phyloP scores from a whole-genome alignment of 2,888 invertebrate genomes.

The Dryomyza anilis region DNA sequence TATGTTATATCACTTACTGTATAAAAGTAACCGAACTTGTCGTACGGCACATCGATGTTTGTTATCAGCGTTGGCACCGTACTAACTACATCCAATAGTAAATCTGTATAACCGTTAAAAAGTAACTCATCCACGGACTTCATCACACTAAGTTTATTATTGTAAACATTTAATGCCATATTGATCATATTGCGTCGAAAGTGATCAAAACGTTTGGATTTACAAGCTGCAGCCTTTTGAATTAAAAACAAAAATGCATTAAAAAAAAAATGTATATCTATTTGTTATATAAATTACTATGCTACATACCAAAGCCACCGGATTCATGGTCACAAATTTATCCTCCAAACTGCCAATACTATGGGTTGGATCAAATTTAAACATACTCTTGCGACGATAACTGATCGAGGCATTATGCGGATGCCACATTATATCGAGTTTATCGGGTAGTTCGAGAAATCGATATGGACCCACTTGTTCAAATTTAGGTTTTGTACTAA shows the following conservation, averaged over 20 bases:
- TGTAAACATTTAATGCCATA: constrained; percentile 64
- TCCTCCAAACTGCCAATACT: constrained; percentile 43
- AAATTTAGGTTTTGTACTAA: constrained; percentile 63
- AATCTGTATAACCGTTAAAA: constrained; percentile 80
- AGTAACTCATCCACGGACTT: constrained; percentile 72
- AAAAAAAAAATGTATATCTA: neutral
- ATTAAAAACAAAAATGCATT: neutral
- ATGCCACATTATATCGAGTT: constrained; percentile 75
- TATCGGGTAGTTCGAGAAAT: constrained; percentile 69
- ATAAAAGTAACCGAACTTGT: constrained; percentile 86
- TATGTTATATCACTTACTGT: constrained; percentile 58
- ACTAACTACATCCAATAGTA: constrained; percentile 69
- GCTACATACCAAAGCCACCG: constrained; percentile 42
- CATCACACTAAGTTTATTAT: constrained; percentile 65
- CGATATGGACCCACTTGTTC: constrained; percentile 68
- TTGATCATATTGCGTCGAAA: constrained; percentile 60
- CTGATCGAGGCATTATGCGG: constrained; percentile 73
- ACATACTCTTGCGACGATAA: constrained; percentile 70
- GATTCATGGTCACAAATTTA: constrained; percentile 42
- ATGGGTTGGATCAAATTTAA: constrained; percentile 64
- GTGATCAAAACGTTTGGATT: constrained; percentile 40
- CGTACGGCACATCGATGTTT: constrained; percentile 67
- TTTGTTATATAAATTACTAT: neutral
- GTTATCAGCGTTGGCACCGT: constrained; percentile 63
- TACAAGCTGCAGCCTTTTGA: constrained; percentile 35